A percentile compares a stretch with the other conserved stretches of the same genome.
These are phyloP conservation scores for Clivina fossor DNA, from an alignment of 2,888 invertebrate species.

Conservation along the genomic window DNA sequence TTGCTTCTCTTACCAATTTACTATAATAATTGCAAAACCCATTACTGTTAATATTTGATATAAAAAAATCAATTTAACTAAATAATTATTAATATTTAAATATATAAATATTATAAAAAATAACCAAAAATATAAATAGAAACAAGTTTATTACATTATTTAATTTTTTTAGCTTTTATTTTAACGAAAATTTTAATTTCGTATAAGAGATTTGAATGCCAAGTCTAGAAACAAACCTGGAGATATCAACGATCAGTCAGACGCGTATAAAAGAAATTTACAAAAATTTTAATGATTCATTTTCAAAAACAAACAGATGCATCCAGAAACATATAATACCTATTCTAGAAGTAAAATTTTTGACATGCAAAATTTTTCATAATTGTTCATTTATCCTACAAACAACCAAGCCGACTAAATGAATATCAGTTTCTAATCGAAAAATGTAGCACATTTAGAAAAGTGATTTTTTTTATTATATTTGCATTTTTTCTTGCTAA, in stretches of 20 bases:
- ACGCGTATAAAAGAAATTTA: slow-evolving; percentile 5
- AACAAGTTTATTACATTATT: neutral
- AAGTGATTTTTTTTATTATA: too few relatives aligned
- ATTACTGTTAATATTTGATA: neutral
- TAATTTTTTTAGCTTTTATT: neutral
- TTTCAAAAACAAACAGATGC: neutral
- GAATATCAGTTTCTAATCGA: too few relatives aligned
- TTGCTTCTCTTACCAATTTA: too few relatives aligned
- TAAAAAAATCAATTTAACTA: neutral
- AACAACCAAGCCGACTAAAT: too few relatives aligned
- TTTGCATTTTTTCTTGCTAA: too few relatives aligned
- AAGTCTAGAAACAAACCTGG: slow-evolving; percentile 36
- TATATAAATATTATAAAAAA: too few relatives aligned
- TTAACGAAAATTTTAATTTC: neutral
- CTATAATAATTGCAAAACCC: too few relatives aligned
- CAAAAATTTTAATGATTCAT: neutral
- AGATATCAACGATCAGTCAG: slow-evolving; percentile 8
- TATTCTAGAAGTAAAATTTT: too few relatives aligned
- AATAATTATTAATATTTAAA: too few relatives aligned
- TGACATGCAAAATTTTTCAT: too few relatives aligned
- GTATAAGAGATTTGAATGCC: slow-evolving; percentile 36
- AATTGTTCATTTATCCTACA: too few relatives aligned
- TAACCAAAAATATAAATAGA: neutral
- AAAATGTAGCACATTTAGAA: too few relatives aligned
- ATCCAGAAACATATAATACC: neutral